Evolutionary conservation across 2,888 invertebrate species (phyloP), one percentile per base, ranked within the genome.

Genomic region (Dexiosoma caninum): DNA sequence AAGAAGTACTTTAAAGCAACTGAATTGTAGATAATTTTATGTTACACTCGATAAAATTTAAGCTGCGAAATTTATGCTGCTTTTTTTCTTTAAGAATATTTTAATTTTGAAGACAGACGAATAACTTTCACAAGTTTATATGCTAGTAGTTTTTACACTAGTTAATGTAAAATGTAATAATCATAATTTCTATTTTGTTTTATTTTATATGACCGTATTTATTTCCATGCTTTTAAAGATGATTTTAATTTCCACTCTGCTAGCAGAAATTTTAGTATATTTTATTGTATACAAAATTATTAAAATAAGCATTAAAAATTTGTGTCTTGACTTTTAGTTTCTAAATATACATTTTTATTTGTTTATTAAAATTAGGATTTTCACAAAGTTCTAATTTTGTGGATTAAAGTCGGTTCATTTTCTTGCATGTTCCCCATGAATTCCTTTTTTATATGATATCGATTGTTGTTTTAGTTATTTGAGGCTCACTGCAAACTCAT

Each of bases 401-500:
- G n/a, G n/a, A n/a, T n/a, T n/a, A n/a, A n/a, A n/a, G n/a, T 8
- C 2, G 32, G 12, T 55, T 19, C 2, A 5, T 19, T 14, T 32
- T 21, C 10, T 42, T 30, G 42, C 16, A 14, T 42, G 12, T 49
- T 35, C 42, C 6, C 21, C 19, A 21, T 69, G 4, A 30, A 32
- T 42, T 44, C n/a, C n/a, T n/a, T 35, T 8, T 60, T 23, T 40
- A 32, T 60, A 51, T 75, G 53, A 51, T 51, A 71, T 35, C 64
- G 46, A 70, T 70, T 44, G 51, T 59, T 49, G 32, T 44, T 40
- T 49, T 60, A 30, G 19, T 60, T 62, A 57, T 60, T 59, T 60
- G 27, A 35, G 16, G 35, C 23, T 74, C 35, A 66, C 44, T 44
- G 57, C 62, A 49, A 69, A n/a, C n/a, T n/a, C n/a, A 66, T 66